Evolutionary conservation across 2,888 invertebrate species (phyloP), one percentile per base, ranked within the genome.

Genomic region (Morinoia aosen): DNA sequence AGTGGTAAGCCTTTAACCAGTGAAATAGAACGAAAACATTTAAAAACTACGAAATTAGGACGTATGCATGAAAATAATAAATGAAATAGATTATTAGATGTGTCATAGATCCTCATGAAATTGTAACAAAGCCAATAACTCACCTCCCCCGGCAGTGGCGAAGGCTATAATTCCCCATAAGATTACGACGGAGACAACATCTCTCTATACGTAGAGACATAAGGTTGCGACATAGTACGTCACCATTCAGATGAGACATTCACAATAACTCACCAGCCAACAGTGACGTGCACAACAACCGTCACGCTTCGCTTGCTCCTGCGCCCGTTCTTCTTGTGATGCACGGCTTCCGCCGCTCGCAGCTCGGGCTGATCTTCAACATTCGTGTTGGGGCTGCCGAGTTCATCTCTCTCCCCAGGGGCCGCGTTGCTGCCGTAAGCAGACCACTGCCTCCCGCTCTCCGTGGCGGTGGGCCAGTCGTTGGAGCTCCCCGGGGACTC

Each of bases 221-320:
- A 5, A 48, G 3, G 48, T 48, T 48, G 5, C 33, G 4, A 19
- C 33, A 88, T 2, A 39, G 12, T 33, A 88, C 12, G 25, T 88
- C n/a, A 88, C 11, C n/a, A 61, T 61, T 19, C 61, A 61, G 12
- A 19, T 16, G 2, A 12, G 61, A 61, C 61, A 19, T 61, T 61
- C 61, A 61, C 61, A 61, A 61, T 12, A 40, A 39, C 90, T 90
- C 90, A 96, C 96, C 96, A 96, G 95, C 96, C 96, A 1, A 96
- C 96, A 25, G 96, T 96, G 95, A 96, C 96, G 96, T 96, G 96
- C 64, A 95, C 96, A 57, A 95, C 88, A 94, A 96, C 58, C 19
- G 96, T 96, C n/a, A 96, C 96, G 33, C 76, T 94, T 14, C 93
- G 88, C 39, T 88, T 96, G 58, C 96, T 95, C n/a, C 95, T 95